These are phyloP conservation scores for Saturnia pavonia DNA, from an alignment of 2,888 invertebrate species.

Conservation along the genomic window DNA sequence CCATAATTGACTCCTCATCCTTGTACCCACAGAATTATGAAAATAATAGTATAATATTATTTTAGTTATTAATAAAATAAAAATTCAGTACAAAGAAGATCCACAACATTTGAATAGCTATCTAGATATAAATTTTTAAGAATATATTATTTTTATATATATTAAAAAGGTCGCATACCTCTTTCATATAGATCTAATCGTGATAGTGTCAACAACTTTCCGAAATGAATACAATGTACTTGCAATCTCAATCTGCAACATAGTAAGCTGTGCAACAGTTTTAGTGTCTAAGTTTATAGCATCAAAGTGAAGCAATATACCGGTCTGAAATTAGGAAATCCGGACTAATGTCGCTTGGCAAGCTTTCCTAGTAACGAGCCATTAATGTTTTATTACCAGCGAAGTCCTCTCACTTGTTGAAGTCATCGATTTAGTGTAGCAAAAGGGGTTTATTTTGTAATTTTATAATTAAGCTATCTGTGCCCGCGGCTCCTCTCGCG, in stretches of 20 bases:
- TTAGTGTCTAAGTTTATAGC: conserved; percentile 21
- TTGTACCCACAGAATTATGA: no score
- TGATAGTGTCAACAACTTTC: neutral
- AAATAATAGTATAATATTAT: no score
- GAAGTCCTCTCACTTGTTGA: conserved; percentile 4
- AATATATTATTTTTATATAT: neutral
- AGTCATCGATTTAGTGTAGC: conserved; percentile 1
- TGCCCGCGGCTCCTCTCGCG: no score
- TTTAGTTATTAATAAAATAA: no score
- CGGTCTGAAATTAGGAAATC: conserved; percentile 21
- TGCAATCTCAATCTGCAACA: conserved; percentile 8
- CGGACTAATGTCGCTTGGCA: conserved; percentile 18
- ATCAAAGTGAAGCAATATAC: conserved; percentile 16
- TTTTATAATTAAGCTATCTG: no score
- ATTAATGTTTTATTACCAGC: conserved; percentile 9
- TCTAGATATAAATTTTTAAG: no score
- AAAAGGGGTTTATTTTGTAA: conserved; percentile 2
- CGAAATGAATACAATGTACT: conserved; percentile 2
- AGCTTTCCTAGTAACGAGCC: conserved; percentile 9
- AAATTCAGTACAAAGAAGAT: no score
- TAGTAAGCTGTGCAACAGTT: conserved; percentile 16
- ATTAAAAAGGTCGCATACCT: neutral
- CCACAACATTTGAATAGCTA: no score
- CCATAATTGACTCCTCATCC: no score
- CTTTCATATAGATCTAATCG: neutral